Evolutionary conservation across 2,888 invertebrate genomes (phyloP).

Genomic region (Eulithis testata): DNA sequence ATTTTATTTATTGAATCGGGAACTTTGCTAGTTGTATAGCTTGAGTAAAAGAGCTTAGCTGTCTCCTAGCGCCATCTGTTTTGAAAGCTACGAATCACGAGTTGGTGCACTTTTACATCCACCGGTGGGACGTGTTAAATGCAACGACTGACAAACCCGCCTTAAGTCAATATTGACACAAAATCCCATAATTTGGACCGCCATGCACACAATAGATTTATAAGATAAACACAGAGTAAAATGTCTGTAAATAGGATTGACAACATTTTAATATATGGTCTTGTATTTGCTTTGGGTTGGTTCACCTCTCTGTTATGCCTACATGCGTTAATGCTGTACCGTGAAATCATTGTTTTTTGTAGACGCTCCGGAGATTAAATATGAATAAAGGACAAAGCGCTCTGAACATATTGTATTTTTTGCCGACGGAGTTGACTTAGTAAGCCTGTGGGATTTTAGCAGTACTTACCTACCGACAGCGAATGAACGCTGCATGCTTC

Average conservation of each 20-base stretch:
- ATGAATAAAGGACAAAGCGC: slow-evolving; percentile 80
- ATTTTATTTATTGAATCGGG: background rate
- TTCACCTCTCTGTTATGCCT: slow-evolving; percentile 79
- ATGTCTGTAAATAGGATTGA: slow-evolving; percentile 83
- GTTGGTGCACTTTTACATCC: slow-evolving; percentile 46
- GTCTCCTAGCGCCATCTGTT: slow-evolving; percentile 66
- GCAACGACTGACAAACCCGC: slow-evolving; percentile 76
- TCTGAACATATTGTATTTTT: slow-evolving; percentile 72
- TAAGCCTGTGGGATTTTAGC: slow-evolving; percentile 72
- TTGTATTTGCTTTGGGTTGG: slow-evolving; percentile 77
- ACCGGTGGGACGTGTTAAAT: slow-evolving; percentile 81
- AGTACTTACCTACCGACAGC: slow-evolving; percentile 47
- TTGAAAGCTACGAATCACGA: slow-evolving; percentile 27
- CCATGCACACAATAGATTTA: slow-evolving; percentile 83
- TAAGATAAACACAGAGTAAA: slow-evolving; percentile 83
- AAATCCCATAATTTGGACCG: slow-evolving; percentile 83
- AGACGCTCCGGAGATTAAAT: slow-evolving; percentile 77
- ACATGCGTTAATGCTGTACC: slow-evolving; percentile 83
- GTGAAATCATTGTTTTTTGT: slow-evolving; percentile 84
- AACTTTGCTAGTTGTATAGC: background rate
- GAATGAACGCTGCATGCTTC: slow-evolving; percentile 54
- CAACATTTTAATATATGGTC: slow-evolving; percentile 84
- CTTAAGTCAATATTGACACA: slow-evolving; percentile 79
- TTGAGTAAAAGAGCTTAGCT: slow-evolving; percentile 10
- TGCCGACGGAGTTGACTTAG: slow-evolving; percentile 68